A percentile compares a stretch with the other conserved stretches of the same genome.
These are phyloP conservation scores for Phylloscopus whistleri DNA, from an alignment of 2,113 vertebrate genomes.

Conservation along the genomic window DNA sequence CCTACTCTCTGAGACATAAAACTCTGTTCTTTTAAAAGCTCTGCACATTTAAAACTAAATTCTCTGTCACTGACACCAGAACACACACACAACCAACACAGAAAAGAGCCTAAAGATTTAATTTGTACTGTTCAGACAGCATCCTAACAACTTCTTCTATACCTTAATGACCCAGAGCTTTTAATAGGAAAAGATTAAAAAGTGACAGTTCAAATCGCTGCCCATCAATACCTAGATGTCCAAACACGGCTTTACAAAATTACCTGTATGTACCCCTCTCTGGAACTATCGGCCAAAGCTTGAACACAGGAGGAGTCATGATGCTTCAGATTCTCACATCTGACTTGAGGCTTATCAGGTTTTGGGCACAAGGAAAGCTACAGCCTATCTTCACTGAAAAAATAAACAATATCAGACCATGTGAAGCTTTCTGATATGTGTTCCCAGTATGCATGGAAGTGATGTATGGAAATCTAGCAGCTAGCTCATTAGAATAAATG, in stretches of 20 bases:
- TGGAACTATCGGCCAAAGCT: neutral
- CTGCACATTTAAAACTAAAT: neutral
- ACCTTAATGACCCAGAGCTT: neutral
- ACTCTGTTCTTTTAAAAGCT: neutral
- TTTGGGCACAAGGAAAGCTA: neutral
- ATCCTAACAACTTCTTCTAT: neutral
- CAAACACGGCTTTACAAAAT: neutral
- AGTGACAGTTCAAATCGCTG: neutral
- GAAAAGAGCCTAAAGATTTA: neutral
- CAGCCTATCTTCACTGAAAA: neutral
- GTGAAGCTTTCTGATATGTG: neutral
- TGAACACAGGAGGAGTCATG: neutral
- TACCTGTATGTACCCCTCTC: rapidly evolving
- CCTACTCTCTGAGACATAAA: neutral
- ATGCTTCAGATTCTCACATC: neutral
- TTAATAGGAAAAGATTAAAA: neutral
- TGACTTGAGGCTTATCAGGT: neutral
- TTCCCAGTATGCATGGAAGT: neutral
- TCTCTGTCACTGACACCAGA: neutral
- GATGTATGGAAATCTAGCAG: neutral
- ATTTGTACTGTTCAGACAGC: neutral
- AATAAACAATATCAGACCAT: neutral
- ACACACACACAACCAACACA: rapidly evolving
- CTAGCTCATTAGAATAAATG: neutral
- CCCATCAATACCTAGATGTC: neutral